Evolutionary conservation across 2,888 invertebrate genomes (phyloP).

Genomic region (Nomada ruficornis): DNA sequence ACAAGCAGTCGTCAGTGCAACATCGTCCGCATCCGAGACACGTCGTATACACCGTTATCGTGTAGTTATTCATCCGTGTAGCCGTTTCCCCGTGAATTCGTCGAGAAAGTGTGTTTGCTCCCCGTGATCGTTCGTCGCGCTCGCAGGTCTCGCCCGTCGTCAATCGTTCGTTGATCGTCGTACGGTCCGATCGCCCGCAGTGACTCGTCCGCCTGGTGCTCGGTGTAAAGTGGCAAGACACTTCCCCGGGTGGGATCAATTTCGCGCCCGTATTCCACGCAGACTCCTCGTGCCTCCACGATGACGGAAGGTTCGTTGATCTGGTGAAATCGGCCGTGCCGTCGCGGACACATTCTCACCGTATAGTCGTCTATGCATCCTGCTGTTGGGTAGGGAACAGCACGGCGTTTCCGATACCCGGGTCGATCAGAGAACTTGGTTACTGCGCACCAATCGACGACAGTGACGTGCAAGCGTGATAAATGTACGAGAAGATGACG

Average conservation of each 20-base stretch:
- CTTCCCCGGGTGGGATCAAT: too few species aligned
- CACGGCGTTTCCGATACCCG: not conserved
- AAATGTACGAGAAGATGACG: conserved; percentile 61
- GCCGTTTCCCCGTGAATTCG: not conserved
- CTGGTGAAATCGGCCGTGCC: not conserved
- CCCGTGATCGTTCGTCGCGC: too few species aligned
- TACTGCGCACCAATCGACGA: not conserved
- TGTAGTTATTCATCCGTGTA: not conserved
- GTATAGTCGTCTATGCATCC: not conserved
- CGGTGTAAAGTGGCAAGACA: too few species aligned
- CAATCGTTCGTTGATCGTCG: not conserved
- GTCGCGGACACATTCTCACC: not conserved
- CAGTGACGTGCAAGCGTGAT: conserved; percentile 18
- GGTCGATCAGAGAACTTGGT: not conserved
- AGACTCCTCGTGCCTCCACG: not conserved
- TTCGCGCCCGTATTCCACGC: too few species aligned
- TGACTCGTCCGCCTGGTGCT: too few species aligned
- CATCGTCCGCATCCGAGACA: conserved; percentile 53
- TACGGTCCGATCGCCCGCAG: too few species aligned
- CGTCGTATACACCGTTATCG: conserved; percentile 1
- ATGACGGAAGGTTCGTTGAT: not conserved
- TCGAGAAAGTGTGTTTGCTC: not conserved
- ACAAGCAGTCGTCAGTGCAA: conserved; percentile 70
- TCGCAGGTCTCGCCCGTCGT: too few species aligned
- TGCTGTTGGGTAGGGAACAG: not conserved